phyloP scores from a whole-genome alignment of 2,888 invertebrate species.

The Dicycla oo region DNA sequence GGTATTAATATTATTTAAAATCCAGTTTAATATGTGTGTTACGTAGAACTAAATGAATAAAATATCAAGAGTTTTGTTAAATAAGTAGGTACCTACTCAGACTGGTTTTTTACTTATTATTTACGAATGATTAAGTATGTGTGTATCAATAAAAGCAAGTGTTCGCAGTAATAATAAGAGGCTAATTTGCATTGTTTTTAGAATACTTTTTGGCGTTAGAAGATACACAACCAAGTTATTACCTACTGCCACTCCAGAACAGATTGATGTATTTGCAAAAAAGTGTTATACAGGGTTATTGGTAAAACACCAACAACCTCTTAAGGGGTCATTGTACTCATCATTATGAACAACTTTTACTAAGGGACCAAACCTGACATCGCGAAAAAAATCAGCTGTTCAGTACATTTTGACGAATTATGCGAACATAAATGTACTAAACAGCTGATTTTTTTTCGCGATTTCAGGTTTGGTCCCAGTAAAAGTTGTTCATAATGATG shows the following conservation, averaged over 20 bases:
- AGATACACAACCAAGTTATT: neutral
- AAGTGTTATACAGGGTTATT: too few relatives aligned
- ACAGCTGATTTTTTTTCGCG: too few relatives aligned
- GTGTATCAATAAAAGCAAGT: neutral
- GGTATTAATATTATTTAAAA: slow-evolving; percentile 3
- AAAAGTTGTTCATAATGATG: too few relatives aligned
- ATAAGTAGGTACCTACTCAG: too few relatives aligned
- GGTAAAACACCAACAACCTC: too few relatives aligned
- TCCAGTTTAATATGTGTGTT: neutral
- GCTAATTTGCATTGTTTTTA: neutral
- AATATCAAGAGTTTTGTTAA: slow-evolving; percentile 3
- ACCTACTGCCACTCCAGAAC: neutral
- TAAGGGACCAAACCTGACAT: too few relatives aligned
- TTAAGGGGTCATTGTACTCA: too few relatives aligned
- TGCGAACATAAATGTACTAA: too few relatives aligned
- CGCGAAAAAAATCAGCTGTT: too few relatives aligned
- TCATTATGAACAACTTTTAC: too few relatives aligned
- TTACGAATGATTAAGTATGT: slow-evolving; percentile 3
- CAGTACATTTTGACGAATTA: too few relatives aligned
- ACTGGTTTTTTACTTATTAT: slow-evolving; percentile 6
- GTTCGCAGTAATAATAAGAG: slow-evolving; percentile 6
- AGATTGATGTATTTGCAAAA: neutral
- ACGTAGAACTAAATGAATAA: slow-evolving; percentile 29
- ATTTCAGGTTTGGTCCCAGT: too few relatives aligned
- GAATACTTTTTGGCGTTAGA: neutral